Evolutionary conservation across 2,113 vertebrate genomes (phyloP).

Genomic region (Platichthys stellatus): DNA sequence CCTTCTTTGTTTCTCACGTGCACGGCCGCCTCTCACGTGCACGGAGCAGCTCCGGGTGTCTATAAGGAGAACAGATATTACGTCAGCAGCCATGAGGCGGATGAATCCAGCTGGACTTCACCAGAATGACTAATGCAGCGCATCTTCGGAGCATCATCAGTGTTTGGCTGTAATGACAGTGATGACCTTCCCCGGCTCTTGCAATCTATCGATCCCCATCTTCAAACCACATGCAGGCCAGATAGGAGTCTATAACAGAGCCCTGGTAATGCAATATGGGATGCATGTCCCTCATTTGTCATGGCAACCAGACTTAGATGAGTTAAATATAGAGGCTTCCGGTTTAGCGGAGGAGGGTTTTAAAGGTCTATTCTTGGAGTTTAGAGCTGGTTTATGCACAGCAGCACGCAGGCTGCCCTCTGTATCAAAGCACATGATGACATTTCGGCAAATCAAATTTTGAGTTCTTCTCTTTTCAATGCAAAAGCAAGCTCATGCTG

Average conservation of each 20-base stretch:
- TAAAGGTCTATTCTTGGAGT: conserved; percentile 75
- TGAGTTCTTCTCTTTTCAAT: conserved; percentile 2
- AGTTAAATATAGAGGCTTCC: conserved; percentile 80
- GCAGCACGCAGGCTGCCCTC: conserved; percentile 44
- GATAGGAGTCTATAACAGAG: conserved; percentile 65
- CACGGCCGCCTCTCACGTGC: background rate
- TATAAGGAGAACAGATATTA: background rate
- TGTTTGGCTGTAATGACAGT: conserved; percentile 56
- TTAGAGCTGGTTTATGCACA: conserved; percentile 63
- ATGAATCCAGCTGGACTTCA: conserved; percentile 43
- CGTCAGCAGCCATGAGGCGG: conserved; percentile 31
- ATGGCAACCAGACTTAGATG: conserved; percentile 75
- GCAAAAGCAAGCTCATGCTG: background rate
- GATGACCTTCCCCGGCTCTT: conserved; percentile 47
- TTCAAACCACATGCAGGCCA: conserved; percentile 61
- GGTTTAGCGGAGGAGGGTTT: conserved; percentile 72
- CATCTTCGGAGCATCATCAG: conserved; percentile 44
- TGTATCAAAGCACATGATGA: conserved; percentile 50
- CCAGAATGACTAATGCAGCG: conserved; percentile 38
- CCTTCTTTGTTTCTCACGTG: background rate
- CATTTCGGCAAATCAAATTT: conserved; percentile 11
- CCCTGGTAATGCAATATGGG: conserved; percentile 72
- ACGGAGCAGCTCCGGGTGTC: conserved; percentile 6
- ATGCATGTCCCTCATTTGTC: conserved; percentile 73
- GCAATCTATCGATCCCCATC: conserved; percentile 68